Conservation (phyloP, 1,140 invertebrate genomes). For the Cydia strobilella region DNA sequence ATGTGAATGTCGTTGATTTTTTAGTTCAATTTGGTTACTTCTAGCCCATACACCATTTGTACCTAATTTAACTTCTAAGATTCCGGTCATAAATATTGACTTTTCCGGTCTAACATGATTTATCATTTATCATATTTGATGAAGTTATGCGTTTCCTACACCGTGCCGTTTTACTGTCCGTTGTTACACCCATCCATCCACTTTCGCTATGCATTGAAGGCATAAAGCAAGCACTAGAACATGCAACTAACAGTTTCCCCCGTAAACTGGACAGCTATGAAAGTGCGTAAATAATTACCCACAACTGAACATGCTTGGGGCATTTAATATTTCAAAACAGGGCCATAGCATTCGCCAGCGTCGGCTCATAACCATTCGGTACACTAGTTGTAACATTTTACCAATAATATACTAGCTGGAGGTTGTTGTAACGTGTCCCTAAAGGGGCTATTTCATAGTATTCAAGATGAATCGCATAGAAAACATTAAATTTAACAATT, state of each 20-base stretch:
- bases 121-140: background rate
- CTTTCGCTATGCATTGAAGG: background rate
- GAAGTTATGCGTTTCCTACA: background rate
- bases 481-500: too few relatives aligned
- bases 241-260: constrained; percentile 10
- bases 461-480: background rate
- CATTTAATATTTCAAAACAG: constrained; percentile 31
- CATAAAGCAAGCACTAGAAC: constrained; percentile 9
- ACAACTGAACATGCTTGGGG: constrained; percentile 19
- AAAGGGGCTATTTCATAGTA: background rate
- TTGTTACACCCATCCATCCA: background rate
- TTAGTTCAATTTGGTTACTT: too few relatives aligned
- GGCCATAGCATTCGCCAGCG: constrained; percentile 11
- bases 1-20: too few relatives aligned
- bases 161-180: background rate
- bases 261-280: constrained; percentile 28
- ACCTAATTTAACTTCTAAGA: too few relatives aligned
- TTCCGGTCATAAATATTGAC: background rate
- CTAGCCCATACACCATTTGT: too few relatives aligned
- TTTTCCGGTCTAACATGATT: background rate
- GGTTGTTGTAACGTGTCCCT: background rate
- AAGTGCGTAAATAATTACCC: constrained; percentile 31
- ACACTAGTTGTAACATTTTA: constrained; percentile 11
- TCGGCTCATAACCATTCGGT: constrained; percentile 23
- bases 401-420: constrained; percentile 13